Conservation (phyloP, 2,888 invertebrate species). For the Brachynemurus nebulosus region DNA sequence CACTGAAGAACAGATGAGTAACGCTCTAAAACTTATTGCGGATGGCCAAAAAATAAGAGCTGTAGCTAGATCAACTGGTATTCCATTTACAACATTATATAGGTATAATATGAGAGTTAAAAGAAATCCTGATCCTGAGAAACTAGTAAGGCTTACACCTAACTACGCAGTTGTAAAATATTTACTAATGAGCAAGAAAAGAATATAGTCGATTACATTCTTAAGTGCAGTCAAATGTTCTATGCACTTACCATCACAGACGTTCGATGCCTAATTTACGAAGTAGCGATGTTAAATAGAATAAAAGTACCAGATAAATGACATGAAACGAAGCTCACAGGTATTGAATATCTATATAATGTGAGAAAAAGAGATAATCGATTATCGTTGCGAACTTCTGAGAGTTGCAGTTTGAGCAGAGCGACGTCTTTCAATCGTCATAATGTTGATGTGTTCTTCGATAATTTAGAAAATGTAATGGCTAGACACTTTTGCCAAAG, state of each 20-base stretch:
- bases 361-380: conserved; percentile 16
- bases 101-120: no score
- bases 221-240: conserved; percentile 12
- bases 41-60: no score
- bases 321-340: conserved; percentile 16
- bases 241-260: conserved; percentile 11
- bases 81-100: no score
- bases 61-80: no score
- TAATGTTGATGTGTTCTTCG: not conserved
- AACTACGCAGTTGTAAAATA: not conserved
- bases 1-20: no score
- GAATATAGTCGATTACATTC: not conserved
- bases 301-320: conserved; percentile 16
- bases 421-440: not conserved
- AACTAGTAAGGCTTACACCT: no score
- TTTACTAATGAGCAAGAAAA: not conserved
- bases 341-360: conserved; percentile 16
- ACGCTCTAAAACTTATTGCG: no score
- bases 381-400: conserved; percentile 11
- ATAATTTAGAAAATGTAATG: not conserved
- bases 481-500: no score
- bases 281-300: conserved; percentile 13
- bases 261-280: conserved; percentile 14
- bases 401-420: not conserved
- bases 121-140: no score